Base-by-base conservation (phyloP, 2,113 vertebrate species). In the Candoia aspera region DNA sequence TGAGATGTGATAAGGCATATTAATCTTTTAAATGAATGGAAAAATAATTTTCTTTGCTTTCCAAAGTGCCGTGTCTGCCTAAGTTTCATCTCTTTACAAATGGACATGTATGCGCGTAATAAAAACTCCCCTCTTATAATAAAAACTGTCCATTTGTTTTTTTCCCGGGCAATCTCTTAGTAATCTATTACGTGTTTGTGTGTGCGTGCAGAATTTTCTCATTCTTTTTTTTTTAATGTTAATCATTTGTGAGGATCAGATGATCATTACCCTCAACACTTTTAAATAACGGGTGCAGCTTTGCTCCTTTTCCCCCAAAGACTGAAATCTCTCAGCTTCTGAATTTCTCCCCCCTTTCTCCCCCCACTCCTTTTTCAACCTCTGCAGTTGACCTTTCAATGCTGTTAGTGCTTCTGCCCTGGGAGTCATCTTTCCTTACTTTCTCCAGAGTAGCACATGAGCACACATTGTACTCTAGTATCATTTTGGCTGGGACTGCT, bases 11-110 rank as follows among this genome's bases (percentile, higher is more conserved):
- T 96, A 95, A 57, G 93, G 90, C 91, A 89, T 6, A 94, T 95
- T 97, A 96, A 96, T 97, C 96, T 96, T 95, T 91, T 24, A 96
- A 96, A 96, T 96, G 93, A 90, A 96, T 94, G 94, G 95, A n/a
- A 89, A 94, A 97, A 96, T 96, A 91, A 96, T 96, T 96, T 96
- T 96, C 93, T 96, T n/a, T 87, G 89, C 95, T 93, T 96, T 93
- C 94, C 59, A 94, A 83, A 95, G 93, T 94, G 94, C 93, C 94
- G 95, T 92, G 46, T 84, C 95, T 92, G 93, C 96, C 95, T 94
- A 54, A 95, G 95, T 92, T 93, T 92, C 92, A 93, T 96, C 96
- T 97, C 96, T 96, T 96, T 97, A 95, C 94, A 94, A 89, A 85
- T 94, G 92, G 12, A n/a, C n/a, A 3, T 49, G 23, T 8, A 59